A percentile compares a stretch with the other conserved stretches of the same genome.
Evolutionary conservation across 2,797 vertebrate genomes (phyloP).

Genomic region (Emys orbicularis): DNA sequence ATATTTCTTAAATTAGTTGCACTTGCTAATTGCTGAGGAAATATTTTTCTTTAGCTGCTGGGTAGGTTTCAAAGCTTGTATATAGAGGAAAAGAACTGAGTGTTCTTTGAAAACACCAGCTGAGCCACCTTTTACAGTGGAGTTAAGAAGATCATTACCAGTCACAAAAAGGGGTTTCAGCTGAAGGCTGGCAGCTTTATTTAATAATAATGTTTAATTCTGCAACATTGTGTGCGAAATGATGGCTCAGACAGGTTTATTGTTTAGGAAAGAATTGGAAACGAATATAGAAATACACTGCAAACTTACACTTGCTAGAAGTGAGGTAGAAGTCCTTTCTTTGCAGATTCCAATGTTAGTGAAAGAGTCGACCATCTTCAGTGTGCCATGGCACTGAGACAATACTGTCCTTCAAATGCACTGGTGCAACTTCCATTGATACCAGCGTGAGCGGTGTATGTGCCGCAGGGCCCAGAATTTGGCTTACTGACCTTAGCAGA

Average conservation of each 20-base stretch:
- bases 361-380: neutral
- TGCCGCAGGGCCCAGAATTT: neutral
- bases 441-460: neutral
- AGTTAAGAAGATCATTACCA: neutral
- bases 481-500: neutral
- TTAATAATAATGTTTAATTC: neutral
- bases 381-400: neutral
- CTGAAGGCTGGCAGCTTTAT: neutral
- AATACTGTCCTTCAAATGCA: neutral
- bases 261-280: neutral
- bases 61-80: neutral
- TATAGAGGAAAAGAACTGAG: neutral
- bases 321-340: neutral
- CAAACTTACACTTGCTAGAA: neutral
- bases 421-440: neutral
- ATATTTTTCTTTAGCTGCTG: neutral
- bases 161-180: too few species aligned
- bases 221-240: neutral
- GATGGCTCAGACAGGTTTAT: neutral
- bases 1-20: neutral
- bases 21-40: neutral
- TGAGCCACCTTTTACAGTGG: neutral
- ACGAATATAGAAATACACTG: neutral
- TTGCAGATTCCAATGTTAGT: neutral
- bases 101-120: neutral